A percentile compares a stretch with the other conserved stretches of the same genome.
Evolutionary conservation across 1,140 invertebrate genomes (phyloP).

Genomic region (Ridgeia piscesae): DNA sequence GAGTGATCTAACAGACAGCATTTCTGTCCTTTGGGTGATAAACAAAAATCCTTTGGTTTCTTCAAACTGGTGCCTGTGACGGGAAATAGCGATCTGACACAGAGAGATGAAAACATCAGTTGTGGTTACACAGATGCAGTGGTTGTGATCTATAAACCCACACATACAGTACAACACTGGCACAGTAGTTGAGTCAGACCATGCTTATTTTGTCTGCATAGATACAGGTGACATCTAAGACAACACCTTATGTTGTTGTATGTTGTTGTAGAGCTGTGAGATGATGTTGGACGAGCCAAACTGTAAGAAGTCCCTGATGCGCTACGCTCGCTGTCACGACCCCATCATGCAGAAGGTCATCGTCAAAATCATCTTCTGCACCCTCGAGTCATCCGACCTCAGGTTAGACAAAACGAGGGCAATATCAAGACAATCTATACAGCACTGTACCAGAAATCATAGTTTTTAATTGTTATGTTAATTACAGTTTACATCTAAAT

Average conservation of each 20-base stretch:
- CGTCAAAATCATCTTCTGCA: slow-evolving; percentile 49
- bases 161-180: background rate
- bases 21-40: too few species aligned
- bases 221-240: background rate
- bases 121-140: too few species aligned
- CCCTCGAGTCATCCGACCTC: slow-evolving; percentile 34
- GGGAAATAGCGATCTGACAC: too few species aligned
- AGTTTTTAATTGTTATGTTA: background rate
- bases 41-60: too few species aligned
- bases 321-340: slow-evolving; percentile 42
- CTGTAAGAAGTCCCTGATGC: slow-evolving; percentile 38
- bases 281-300: slow-evolving; percentile 35
- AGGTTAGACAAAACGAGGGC: slow-evolving; percentile 35
- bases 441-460: too few species aligned
- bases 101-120: too few species aligned
- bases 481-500: slow-evolving; percentile 4
- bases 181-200: too few species aligned
- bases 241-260: slow-evolving; percentile 3
- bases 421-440: too few species aligned
- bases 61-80: too few species aligned
- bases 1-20: too few species aligned
- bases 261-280: slow-evolving; percentile 44
- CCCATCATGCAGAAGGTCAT: slow-evolving; percentile 52
- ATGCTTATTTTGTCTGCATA: background rate
- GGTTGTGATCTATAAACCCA: too few species aligned